Evolutionary conservation across 2,113 vertebrate genomes (phyloP).

Genomic region (Amazona guildingii): DNA sequence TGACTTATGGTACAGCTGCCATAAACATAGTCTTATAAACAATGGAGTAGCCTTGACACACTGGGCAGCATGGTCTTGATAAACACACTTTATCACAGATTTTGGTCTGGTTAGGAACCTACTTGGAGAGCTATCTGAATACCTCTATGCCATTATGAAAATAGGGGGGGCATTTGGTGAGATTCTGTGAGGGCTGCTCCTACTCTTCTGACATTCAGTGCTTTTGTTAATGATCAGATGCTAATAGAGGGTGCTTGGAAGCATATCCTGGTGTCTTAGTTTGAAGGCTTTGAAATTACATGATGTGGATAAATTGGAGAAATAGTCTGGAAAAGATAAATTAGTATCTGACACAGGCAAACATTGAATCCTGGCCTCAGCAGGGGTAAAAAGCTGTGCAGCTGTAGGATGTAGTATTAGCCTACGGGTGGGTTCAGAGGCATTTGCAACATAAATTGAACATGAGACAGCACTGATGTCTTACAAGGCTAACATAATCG

Average conservation of each 20-base stretch:
- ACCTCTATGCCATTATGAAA: background rate
- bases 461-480: background rate
- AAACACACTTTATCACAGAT: background rate
- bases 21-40: background rate
- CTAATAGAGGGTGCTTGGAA: background rate
- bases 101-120: background rate
- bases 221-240: background rate
- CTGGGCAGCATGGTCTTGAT: background rate
- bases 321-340: background rate
- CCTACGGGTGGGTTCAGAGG: fast-evolving
- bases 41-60: background rate
- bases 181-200: background rate
- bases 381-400: background rate
- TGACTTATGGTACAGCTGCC: background rate
- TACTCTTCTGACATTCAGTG: background rate
- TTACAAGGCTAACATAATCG: background rate
- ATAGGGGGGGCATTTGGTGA: background rate
- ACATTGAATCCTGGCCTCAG: background rate
- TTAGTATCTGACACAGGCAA: background rate
- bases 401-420: background rate
- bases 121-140: background rate
- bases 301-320: background rate
- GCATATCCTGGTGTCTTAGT: background rate
- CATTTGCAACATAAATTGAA: background rate
- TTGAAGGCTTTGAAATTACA: background rate